Conservation (phyloP, 1,140 invertebrate genomes). For the Zaprionus capensis region DNA sequence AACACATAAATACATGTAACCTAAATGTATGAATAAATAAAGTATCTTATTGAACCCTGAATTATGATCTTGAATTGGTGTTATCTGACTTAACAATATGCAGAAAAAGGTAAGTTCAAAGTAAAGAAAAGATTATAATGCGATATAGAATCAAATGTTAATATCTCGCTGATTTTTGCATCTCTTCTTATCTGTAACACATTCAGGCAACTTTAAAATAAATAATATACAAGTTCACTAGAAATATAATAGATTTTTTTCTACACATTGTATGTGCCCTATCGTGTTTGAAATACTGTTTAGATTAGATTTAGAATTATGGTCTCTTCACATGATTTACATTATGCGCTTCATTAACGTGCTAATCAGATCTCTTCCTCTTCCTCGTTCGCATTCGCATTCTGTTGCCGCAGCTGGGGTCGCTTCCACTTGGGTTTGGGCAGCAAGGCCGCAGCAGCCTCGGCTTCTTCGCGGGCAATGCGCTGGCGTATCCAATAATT, state of each 20-base stretch:
- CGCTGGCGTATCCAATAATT: constrained; percentile 78
- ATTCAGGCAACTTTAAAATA: too few species aligned
- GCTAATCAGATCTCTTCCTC: constrained; percentile 39
- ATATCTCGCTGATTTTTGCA: not conserved
- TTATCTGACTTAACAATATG: too few species aligned
- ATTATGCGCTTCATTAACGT: constrained; percentile 57
- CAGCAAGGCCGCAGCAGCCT: constrained; percentile 62
- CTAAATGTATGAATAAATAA: constrained; percentile 65
- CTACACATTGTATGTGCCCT: not conserved
- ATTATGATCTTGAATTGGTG: not conserved
- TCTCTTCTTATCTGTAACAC: too few species aligned
- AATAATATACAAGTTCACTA: not conserved
- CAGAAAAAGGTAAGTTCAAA: not conserved
- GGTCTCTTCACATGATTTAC: constrained; percentile 20
- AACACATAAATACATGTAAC: constrained; percentile 60
- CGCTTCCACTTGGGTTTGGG: constrained; percentile 60
- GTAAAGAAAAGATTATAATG: not conserved
- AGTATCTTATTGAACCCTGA: constrained; percentile 77
- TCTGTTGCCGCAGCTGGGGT: constrained; percentile 24
- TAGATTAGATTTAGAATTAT: constrained; percentile 1
- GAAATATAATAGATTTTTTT: not conserved
- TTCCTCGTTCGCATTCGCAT: constrained; percentile 12
- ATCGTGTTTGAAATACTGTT: constrained; percentile 9
- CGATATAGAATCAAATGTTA: not conserved
- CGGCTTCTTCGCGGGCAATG: constrained; percentile 72